Base-by-base conservation (phyloP, 2,113 vertebrate genomes). In the Isichthys henryi region DNA sequence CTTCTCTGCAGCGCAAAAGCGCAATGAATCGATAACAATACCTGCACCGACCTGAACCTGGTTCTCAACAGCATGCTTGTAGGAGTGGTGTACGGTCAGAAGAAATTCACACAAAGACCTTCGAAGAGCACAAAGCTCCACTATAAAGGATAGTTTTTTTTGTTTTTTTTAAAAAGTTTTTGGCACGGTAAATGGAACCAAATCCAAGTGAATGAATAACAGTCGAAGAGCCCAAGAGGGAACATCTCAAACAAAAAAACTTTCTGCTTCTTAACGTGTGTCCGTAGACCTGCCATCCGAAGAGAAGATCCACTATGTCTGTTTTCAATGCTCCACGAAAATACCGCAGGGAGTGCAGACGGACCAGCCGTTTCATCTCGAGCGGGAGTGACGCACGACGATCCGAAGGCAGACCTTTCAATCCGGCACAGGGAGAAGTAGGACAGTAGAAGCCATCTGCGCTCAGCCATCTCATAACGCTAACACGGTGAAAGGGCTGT, bases 111-210 rank as follows among this genome's bases (percentile, higher is more conserved):
- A 91, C 70, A 87, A 91, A 90, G 86, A 89, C 87, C 84, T 88
- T 89, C 88, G 62, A 90, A 82, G 46, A 62, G 27, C 89, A 90
- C 90, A 91, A 91, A 90, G 90, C 88, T 52, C 39, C 56, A 45
- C 35, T 89, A 84, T 87, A 46, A 9, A 45, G 49, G 23, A 49
- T 17, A 23, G 4, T 21, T 49, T 77, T 39, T 31, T 70, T 70
- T 27, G 10, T 66, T 10, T 27, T 31, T 27, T 31, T 5, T 0
- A 6, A 1, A 27, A 62, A 23, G 58, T 83, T 52, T 89, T 86
- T n/a, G 35, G 45, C 74, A 27, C 5, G 46, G 49, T 87, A 90
- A 90, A 52, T 45, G 35, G 52, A 87, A 77, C 84, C 10, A 49
- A 90, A 46, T 77, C 46, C 45, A 87, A 58, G 13, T n/a, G 49